These are phyloP conservation scores for Serinus canaria DNA, from an alignment of 2,113 vertebrate species.

Conservation along the genomic window DNA sequence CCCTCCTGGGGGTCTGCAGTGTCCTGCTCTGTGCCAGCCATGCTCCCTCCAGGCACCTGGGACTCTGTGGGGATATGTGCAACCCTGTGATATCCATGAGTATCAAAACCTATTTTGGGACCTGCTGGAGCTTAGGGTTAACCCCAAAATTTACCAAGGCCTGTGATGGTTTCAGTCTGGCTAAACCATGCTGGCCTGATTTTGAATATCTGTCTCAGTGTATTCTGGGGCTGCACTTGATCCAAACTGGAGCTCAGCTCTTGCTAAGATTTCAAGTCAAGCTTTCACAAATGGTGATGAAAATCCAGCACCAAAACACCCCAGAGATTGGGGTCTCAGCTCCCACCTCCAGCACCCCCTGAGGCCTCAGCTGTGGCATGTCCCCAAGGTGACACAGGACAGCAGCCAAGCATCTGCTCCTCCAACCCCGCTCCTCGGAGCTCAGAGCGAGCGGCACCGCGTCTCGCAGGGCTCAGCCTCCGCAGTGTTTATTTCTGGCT, in stretches of 20 bases:
- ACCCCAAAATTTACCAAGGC: background rate
- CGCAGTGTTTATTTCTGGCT: constrained; percentile 28
- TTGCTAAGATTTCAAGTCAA: background rate
- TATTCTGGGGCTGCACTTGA: background rate
- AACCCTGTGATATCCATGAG: background rate
- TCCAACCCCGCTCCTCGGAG: background rate
- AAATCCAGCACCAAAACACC: background rate
- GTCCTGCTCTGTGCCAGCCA: background rate
- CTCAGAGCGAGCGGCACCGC: background rate
- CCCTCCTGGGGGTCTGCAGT: background rate
- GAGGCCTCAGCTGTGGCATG: background rate
- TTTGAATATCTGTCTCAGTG: background rate
- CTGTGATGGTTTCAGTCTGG: background rate
- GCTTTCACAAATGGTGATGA: fast-evolving
- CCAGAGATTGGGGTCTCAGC: background rate
- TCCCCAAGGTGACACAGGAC: background rate
- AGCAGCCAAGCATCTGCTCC: background rate
- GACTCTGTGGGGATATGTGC: fast-evolving
- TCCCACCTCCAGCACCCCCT: background rate
- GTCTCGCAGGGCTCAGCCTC: background rate
- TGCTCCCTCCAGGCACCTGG: background rate
- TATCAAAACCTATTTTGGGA: background rate
- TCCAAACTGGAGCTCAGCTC: background rate
- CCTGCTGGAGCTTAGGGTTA: background rate
- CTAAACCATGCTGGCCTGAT: background rate